Evolutionary conservation across 2,113 vertebrate species (phyloP).

Genomic region (Tetrax tetrax): DNA sequence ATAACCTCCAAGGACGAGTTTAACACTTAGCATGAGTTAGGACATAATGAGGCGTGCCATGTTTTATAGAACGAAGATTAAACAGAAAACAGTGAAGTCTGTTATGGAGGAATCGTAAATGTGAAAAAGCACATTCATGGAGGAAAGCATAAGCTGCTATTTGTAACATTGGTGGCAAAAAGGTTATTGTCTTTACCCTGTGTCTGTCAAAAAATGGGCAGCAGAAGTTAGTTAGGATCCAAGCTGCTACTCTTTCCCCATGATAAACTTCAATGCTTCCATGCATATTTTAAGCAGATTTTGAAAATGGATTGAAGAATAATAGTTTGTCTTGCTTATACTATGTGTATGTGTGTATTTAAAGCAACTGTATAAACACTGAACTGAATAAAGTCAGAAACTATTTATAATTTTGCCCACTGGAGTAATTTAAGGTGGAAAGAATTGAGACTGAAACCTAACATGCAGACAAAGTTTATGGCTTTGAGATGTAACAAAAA

Average conservation of each 20-base stretch:
- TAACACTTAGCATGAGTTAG: background rate
- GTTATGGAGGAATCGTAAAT: background rate
- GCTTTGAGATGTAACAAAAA: background rate
- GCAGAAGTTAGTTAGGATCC: background rate
- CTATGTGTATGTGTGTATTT: slow-evolving; percentile 20
- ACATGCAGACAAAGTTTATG: background rate
- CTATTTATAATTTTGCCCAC: slow-evolving; percentile 54
- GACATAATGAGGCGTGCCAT: background rate
- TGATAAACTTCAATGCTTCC: slow-evolving; percentile 8
- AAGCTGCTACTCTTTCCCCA: background rate
- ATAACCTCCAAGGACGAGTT: background rate
- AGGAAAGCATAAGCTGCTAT: background rate
- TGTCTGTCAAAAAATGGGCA: background rate
- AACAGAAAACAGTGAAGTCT: background rate
- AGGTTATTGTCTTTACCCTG: background rate
- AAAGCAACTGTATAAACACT: slow-evolving; percentile 48
- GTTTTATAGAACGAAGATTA: background rate
- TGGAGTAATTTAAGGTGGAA: slow-evolving; percentile 30
- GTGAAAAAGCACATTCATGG: background rate
- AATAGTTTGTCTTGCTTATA: slow-evolving; percentile 48
- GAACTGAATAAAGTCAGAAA: slow-evolving; percentile 43
- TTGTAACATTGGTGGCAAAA: background rate
- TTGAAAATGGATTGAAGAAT: slow-evolving; percentile 45
- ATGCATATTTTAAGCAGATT: slow-evolving; percentile 38
- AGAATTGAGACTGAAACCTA: background rate